Evolutionary conservation across 2,113 vertebrate genomes (phyloP), one percentile per base, ranked within the genome.

Genomic region (Macquaria australasica): DNA sequence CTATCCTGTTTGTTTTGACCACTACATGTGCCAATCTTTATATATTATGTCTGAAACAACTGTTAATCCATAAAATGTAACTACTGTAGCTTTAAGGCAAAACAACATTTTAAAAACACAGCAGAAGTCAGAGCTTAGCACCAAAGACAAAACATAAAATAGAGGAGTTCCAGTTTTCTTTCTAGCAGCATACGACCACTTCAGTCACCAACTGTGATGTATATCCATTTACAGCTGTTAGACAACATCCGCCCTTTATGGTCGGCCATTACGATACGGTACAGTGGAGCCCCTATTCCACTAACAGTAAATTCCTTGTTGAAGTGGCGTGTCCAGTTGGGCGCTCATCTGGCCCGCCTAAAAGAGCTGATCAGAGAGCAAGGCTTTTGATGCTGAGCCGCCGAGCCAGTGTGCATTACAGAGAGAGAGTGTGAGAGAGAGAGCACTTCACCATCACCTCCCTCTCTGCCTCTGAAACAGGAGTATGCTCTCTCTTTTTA

Each of bases 281-380:
- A 88, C 92, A 93, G 89, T 87, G 87, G 53, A 85, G 81, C 62
- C 82, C 77, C 88, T 88, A 85, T 90, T 86, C 86, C 67, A 8
- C 87, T 78, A 91, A 94, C 90, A 93, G 88, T 92, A 80, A 89
- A 79, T 92, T 93, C 91, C 89, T 94, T 94, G 93, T 94, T 91
- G 91, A 84, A 86, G 83, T 73, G 77, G 75, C 37, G 84, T 82
- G 89, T 84, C 87, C 89, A 91, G 90, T 90, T 86, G 90, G 83
- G 67, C 34, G 69, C 86, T 93, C 88, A 91, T 84, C 91, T 93
- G 90, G 88, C 80, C 67, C n/a, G 37, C 63, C 85, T 91, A 80
- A 92, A 87, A 89, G 86, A 93, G 90, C 82, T 77, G 89, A 89
- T 92, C 92, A 89, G 79, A 89, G 87, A 84, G 83, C 73, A 53